A percentile compares a stretch with the other conserved stretches of the same genome.
phyloP scores from a whole-genome alignment of 2,797 vertebrate species.

The Poliocrania exsul region DNA sequence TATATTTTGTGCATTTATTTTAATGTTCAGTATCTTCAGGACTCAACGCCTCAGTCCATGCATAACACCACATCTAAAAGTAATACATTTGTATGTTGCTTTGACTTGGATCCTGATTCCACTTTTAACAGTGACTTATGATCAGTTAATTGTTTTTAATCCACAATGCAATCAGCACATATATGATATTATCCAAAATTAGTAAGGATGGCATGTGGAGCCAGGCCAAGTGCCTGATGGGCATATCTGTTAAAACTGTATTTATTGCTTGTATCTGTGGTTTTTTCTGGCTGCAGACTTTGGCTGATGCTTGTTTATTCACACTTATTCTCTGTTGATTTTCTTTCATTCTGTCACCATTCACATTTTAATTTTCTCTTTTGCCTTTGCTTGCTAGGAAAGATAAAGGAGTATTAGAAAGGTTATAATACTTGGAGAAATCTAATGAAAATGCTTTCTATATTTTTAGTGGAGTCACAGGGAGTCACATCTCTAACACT shows the following conservation, averaged over 20 bases:
- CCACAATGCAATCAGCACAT: background rate
- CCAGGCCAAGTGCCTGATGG: slow-evolving; percentile 16
- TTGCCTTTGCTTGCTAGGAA: background rate
- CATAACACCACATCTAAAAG: background rate
- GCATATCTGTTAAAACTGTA: slow-evolving; percentile 9
- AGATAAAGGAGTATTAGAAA: background rate
- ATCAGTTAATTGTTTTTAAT: background rate
- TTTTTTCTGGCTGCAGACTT: slow-evolving; percentile 15
- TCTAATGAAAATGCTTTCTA: background rate
- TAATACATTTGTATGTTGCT: background rate
- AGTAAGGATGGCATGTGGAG: background rate
- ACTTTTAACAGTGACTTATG: background rate
- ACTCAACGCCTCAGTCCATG: background rate
- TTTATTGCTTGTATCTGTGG: background rate
- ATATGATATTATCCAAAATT: background rate
- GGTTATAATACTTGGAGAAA: background rate
- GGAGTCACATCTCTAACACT: background rate
- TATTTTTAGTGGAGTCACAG: background rate
- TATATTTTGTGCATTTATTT: background rate
- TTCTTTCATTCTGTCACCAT: background rate
- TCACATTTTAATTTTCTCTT: background rate
- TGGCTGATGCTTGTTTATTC: slow-evolving; percentile 26
- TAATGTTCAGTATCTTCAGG: background rate
- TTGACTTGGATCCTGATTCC: background rate
- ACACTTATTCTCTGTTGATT: background rate